phyloP scores from a whole-genome alignment of 2,113 vertebrate genomes.

The Chaetorhynchus papuensis region DNA sequence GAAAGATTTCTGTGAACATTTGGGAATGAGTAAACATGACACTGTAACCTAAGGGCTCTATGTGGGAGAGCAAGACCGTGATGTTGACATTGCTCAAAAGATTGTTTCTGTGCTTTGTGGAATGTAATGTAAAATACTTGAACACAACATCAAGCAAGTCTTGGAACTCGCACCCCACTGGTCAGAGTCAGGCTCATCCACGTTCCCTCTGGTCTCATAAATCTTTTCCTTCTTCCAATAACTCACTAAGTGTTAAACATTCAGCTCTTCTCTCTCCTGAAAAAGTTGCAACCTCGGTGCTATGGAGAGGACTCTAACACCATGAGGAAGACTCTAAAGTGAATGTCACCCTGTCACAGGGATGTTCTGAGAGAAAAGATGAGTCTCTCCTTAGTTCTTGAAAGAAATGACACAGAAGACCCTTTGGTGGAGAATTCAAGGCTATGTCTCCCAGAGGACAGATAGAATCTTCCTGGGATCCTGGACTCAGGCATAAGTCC shows the following conservation, averaged over 20 bases:
- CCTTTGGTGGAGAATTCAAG: not conserved
- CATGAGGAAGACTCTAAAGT: not conserved
- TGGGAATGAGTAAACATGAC: conserved; percentile 17
- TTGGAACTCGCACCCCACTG: not conserved
- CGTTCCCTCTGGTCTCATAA: not conserved
- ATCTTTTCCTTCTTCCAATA: not conserved
- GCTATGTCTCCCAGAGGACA: not conserved
- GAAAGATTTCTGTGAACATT: not conserved
- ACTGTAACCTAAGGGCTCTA: conserved; percentile 29
- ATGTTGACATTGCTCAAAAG: not conserved
- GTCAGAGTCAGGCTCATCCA: not conserved
- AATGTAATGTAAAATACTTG: not conserved
- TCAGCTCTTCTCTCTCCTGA: not conserved
- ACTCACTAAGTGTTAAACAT: not conserved
- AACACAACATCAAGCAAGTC: not conserved
- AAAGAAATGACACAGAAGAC: not conserved
- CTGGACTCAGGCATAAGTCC: not conserved
- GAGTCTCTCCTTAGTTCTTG: not conserved
- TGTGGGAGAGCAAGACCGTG: not conserved
- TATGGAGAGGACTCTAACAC: fast-evolving
- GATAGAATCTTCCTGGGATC: not conserved
- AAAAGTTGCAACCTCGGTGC: not conserved
- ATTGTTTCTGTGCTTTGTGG: not conserved
- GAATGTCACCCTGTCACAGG: not conserved
- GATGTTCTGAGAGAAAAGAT: not conserved